A percentile compares a stretch with the other conserved stretches of the same genome.
These are phyloP conservation scores for Phyto melanocephala DNA, from an alignment of 2,888 invertebrate genomes.

Conservation along the genomic window DNA sequence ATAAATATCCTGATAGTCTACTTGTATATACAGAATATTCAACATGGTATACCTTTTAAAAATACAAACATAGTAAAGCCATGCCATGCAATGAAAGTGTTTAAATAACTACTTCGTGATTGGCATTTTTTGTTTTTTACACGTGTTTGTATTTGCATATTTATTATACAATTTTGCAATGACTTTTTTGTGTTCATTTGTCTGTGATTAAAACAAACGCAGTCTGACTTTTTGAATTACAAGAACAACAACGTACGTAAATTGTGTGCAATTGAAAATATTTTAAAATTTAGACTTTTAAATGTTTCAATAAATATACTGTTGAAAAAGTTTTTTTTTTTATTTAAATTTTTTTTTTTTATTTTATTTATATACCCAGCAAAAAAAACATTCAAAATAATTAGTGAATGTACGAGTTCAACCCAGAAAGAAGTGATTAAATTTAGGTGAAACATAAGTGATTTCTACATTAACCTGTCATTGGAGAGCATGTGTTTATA, in stretches of 20 bases:
- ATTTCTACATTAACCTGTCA: too few species aligned
- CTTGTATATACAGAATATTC: too few species aligned
- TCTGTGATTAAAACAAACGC: not conserved
- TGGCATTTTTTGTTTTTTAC: not conserved
- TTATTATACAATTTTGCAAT: slow-evolving; percentile 6
- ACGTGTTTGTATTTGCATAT: not conserved
- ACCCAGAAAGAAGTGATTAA: too few species aligned
- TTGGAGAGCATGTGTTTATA: too few species aligned
- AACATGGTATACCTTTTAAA: not conserved
- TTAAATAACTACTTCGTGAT: not conserved
- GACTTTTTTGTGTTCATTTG: not conserved
- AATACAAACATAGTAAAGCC: not conserved
- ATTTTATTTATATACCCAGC: too few species aligned
- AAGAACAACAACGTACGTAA: not conserved
- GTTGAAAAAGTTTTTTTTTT: not conserved
- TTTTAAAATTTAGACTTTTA: not conserved
- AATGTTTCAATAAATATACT: not conserved
- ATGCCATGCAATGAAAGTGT: not conserved
- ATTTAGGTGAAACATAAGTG: too few species aligned
- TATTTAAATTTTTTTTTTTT: too few species aligned
- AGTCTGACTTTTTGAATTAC: not conserved
- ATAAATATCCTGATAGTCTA: too few species aligned
- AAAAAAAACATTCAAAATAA: too few species aligned
- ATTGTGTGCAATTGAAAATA: not conserved
- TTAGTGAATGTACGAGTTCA: too few species aligned